Evolutionary conservation across 2,888 invertebrate genomes (phyloP).

Genomic region (Eurytoma adleriae): DNA sequence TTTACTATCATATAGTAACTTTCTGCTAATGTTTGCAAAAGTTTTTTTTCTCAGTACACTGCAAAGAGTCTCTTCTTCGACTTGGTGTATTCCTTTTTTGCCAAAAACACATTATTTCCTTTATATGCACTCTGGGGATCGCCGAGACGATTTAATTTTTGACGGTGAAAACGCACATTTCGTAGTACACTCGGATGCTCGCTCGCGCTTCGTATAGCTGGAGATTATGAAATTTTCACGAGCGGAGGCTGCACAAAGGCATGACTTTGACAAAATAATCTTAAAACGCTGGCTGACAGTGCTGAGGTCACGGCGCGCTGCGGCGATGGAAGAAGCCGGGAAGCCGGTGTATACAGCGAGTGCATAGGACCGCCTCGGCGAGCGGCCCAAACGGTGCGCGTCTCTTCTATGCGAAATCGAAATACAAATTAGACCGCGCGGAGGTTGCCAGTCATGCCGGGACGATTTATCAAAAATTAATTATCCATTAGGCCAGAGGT

Average conservation of each 20-base stretch:
- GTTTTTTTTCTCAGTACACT: too few species aligned
- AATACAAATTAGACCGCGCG: constrained; percentile 69
- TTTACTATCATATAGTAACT: too few species aligned
- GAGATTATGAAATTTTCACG: constrained; percentile 13
- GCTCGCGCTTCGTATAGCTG: neutral
- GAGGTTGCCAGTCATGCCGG: constrained; percentile 69
- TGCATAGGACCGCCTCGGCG: constrained; percentile 10
- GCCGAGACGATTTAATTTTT: neutral
- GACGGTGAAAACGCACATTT: constrained; percentile 10
- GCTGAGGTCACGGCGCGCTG: constrained; percentile 2
- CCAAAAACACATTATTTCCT: too few species aligned
- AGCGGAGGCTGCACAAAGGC: constrained; percentile 1
- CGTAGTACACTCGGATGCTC: neutral
- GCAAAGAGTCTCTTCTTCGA: too few species aligned
- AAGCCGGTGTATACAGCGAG: neutral
- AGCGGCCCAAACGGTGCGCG: constrained; percentile 45
- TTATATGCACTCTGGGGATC: too few species aligned
- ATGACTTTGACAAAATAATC: constrained; percentile 44
- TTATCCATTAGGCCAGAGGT: constrained; percentile 72
- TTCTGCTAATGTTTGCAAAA: too few species aligned
- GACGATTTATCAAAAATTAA: constrained; percentile 75
- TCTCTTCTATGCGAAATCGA: constrained; percentile 68
- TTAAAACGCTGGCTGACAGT: constrained; percentile 28
- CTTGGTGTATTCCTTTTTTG: too few species aligned
- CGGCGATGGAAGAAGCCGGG: neutral